Base-by-base conservation (phyloP, 1,140 invertebrate species). In the Schmidtea mediterranea region DNA sequence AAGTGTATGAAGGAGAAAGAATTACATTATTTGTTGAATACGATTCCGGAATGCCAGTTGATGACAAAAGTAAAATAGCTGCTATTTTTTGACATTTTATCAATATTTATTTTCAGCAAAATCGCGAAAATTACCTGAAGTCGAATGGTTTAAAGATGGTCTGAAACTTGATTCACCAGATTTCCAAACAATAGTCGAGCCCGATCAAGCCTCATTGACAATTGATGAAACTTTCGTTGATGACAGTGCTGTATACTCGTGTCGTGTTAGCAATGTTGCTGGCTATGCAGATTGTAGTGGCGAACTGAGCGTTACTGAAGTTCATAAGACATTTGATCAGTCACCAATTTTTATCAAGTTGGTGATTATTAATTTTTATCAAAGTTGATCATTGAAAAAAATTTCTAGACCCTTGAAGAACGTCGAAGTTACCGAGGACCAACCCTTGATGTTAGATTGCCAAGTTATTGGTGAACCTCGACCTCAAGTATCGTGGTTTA, bases 221-320 rank as follows among this genome's bases (percentile, higher is more conserved):
- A 79, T 80, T 51, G 77, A 79, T 53, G 78, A 80, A 63, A 77
- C 76, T 1, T 80, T 82, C 55, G 71, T 75, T 8, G 80, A 82
- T 62, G 80, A 84, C 61, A 77, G 78, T 1, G 78, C 77, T 0
- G 69, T 67, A 36, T 83, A 80, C 56, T 77, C 73, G 1, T 78
- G 79, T 52, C 71, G 69, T 54, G 77, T 76, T 19, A 71, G 62
- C 3, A 82, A 80, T 61, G 61, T 62, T 12, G 68, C 68, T 43
- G 80, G 79, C n/a, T 61, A 63, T 23, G 72, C 72, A 1, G 77
- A 80, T 62, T 79, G 76, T 0, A 72, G 70, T 43, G 79, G 78
- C 12, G 71, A 68, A 21, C 65, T 87, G 10, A 73, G 69, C 26
- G 79, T 87, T 1, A 78, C 76, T 39, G 51, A 16, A 46, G 41